Evolutionary conservation across 2,888 invertebrate genomes (phyloP), one percentile per base, ranked within the genome.

Genomic region (Eulithis prunata): DNA sequence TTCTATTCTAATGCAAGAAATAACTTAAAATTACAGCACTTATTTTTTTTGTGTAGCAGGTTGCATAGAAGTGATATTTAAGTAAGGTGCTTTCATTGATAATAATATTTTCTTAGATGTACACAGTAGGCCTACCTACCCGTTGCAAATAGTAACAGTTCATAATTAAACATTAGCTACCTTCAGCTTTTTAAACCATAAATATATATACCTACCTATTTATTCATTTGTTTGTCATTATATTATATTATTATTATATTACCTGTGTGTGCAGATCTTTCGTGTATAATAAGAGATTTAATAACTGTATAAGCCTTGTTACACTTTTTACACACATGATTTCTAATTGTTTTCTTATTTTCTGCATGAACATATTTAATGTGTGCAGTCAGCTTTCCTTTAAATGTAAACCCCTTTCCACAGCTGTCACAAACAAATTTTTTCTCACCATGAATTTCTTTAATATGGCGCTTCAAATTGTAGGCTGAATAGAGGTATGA

Each of bases 241-340:
- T 21, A 21, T 21, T 21, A 21, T 2, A 21, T 21, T 21, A 21
- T 21, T 21, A 21, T n/a, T 21, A 21, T 28, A 53, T 36, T 82
- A 93, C 93, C 93, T 81, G 93, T 93, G 69, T 93, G 93, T n/a
- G 81, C 88, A 51, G 93, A 91, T 80, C 93, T 82, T 59, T 91
- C 89, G 78, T 93, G 93, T 13, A 93, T 84, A 55, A 83, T 64
- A n/a, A 89, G 83, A 56, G 91, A 90, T 66, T 91, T 92, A 2
- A 80, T 73, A 75, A 87, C 89, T 68, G 86, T 86, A 70, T 91
- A 93, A 5, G 76, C 80, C 74, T 91, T 92, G 51, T 87, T 80
- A 77, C 93, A 93, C 60, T 85, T 79, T 75, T 87, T 86, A 79
- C 93, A 93, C 12, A 76, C 41, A 72, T 73, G 21, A 87, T 13